Percentiles rank a stretch among this genome's conserved stretches.
Evolutionary conservation across 1,140 invertebrate species (phyloP).

Genomic region (Branchinecta lynchi): DNA sequence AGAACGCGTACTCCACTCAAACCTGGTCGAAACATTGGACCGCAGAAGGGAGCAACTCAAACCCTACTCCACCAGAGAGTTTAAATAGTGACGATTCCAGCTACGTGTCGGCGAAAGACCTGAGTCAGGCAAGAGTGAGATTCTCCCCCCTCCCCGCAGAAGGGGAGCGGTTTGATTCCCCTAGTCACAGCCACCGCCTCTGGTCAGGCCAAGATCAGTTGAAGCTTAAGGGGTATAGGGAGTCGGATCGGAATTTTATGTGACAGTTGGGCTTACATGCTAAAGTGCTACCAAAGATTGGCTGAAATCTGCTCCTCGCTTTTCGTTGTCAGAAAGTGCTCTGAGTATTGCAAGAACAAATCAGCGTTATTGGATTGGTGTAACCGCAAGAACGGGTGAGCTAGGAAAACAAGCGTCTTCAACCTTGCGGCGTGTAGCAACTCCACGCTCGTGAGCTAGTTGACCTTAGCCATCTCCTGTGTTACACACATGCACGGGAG

Average conservation of each 20-base stretch:
- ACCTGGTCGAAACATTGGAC: slow-evolving; percentile 12
- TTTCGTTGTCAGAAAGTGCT: too few relatives aligned
- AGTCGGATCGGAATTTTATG: neutral
- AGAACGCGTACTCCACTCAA: slow-evolving; percentile 40
- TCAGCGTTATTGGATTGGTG: too few relatives aligned
- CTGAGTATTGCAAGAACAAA: too few relatives aligned
- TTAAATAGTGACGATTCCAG: slow-evolving; percentile 65
- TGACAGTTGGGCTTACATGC: neutral
- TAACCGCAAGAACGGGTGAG: too few relatives aligned
- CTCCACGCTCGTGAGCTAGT: too few relatives aligned
- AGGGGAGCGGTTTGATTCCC: neutral
- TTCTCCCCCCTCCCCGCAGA: slow-evolving; percentile 49
- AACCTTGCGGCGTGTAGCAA: too few relatives aligned
- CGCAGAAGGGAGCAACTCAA: slow-evolving; percentile 40
- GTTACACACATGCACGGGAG: too few relatives aligned
- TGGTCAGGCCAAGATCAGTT: neutral
- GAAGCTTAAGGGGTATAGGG: neutral
- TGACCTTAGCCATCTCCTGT: too few relatives aligned
- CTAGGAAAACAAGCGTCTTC: too few relatives aligned
- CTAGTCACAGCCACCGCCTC: neutral
- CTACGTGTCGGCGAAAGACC: slow-evolving; percentile 63
- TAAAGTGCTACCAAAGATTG: too few relatives aligned
- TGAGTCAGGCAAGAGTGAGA: slow-evolving; percentile 46
- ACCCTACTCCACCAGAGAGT: slow-evolving; percentile 56
- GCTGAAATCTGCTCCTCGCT: too few relatives aligned